phyloP scores from a whole-genome alignment of 92 coral and sea anemone genomes.

The Epizoanthus rinbou region DNA sequence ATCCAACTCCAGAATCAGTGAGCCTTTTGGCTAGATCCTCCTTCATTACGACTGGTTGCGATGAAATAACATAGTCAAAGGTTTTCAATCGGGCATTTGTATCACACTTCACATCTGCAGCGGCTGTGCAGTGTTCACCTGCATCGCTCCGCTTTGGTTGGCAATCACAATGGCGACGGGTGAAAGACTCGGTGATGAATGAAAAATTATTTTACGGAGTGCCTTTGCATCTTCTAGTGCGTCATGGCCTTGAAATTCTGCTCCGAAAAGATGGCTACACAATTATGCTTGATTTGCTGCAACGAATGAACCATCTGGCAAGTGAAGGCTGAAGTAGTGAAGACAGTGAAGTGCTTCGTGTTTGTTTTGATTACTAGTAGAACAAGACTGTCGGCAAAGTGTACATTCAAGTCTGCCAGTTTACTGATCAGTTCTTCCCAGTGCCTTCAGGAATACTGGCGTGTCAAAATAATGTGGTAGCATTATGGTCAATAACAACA shows the following conservation, averaged over 20 bases:
- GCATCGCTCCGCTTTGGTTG: conserved; percentile 37
- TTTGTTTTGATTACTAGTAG: conserved; percentile 17
- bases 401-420: conserved; percentile 26
- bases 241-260: conserved; percentile 24
- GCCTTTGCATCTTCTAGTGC: conserved; percentile 25
- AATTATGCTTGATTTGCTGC: conserved; percentile 27
- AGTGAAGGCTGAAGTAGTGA: no score
- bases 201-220: conserved; percentile 23
- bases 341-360: conserved; percentile 19
- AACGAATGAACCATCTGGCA: conserved; percentile 24
- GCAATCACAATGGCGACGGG: conserved; percentile 34
- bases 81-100: conserved; percentile 31
- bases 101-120: conserved; percentile 30
- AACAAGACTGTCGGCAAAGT: conserved; percentile 19
- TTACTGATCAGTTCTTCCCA: conserved; percentile 14
- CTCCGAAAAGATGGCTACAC: conserved; percentile 24
- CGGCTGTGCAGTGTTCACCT: conserved; percentile 35
- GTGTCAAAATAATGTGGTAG: conserved; percentile 23
- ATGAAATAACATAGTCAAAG: conserved; percentile 25
- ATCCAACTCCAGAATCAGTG: conserved; percentile 15
- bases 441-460: conserved; percentile 28
- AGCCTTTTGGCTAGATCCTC: conserved; percentile 29
- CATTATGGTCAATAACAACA: conserved; percentile 21
- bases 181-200: conserved; percentile 23
- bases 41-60: conserved; percentile 36